phyloP scores from a whole-genome alignment of 1,140 invertebrate genomes.

The Zeugodacus cucurbitae region DNA sequence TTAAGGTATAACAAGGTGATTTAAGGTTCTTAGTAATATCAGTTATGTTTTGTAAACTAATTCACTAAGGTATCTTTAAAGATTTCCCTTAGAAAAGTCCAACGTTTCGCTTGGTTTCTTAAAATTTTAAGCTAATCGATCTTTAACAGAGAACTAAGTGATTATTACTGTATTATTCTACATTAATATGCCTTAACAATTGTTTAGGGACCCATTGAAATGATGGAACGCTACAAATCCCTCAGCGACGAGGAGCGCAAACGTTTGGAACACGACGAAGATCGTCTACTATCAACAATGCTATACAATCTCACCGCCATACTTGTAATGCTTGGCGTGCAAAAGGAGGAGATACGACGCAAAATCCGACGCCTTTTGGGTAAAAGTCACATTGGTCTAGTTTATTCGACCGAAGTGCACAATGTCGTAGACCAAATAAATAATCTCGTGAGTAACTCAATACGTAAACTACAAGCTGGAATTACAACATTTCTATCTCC shows the following conservation, averaged over 20 bases:
- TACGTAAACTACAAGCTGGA: background rate
- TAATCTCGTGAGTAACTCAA: constrained; percentile 80
- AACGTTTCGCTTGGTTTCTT: too few relatives aligned
- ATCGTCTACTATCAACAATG: constrained; percentile 93
- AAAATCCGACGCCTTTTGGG: constrained; percentile 95
- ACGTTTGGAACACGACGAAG: constrained; percentile 97
- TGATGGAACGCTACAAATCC: constrained; percentile 98
- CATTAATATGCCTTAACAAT: too few relatives aligned
- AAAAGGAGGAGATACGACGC: constrained; percentile 86
- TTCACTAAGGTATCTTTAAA: too few relatives aligned
- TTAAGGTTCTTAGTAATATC: too few relatives aligned
- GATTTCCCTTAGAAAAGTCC: too few relatives aligned
- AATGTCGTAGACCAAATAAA: constrained; percentile 94
- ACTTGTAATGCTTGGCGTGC: constrained; percentile 93
- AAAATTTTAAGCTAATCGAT: too few relatives aligned
- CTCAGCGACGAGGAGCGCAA: constrained; percentile 95
- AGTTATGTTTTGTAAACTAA: too few relatives aligned
- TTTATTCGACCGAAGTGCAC: constrained; percentile 98
- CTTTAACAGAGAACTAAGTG: too few relatives aligned
- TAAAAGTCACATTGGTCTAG: constrained; percentile 97
- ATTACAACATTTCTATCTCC: background rate
- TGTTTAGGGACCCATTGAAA: constrained; percentile 87
- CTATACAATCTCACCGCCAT: constrained; percentile 97
- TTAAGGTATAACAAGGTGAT: too few relatives aligned
- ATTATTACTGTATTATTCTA: too few relatives aligned